Evolutionary conservation across 2,797 vertebrate genomes (phyloP), one percentile per base, ranked within the genome.

Genomic region (Danio choprae): DNA sequence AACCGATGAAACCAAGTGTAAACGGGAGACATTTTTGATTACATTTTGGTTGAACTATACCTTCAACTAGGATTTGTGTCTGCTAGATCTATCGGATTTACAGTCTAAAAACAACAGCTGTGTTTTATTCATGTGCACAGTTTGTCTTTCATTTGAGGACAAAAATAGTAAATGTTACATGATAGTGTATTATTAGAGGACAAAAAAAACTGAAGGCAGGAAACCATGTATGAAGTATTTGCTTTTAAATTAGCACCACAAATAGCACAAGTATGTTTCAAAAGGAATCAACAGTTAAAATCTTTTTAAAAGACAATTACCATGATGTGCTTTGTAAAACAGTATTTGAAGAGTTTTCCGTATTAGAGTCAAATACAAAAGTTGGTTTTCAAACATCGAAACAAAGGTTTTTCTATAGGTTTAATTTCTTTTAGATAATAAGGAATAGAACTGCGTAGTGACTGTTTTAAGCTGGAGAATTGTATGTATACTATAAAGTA

Each of bases 271-370:
- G 50, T 81, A 41, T 41, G 73, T 74, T 79, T 62, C 38, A 50
- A 48, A 85, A 67, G 56, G 44, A 76, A 64, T 79, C 74, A 80
- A 65, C 60, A 55, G 56, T 69, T 73, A 56, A 50, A 13, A 22
- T 43, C 9, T 18, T n/a, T n/a, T n/a, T n/a, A n/a, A n/a, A n/a
- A n/a, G n/a, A n/a, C n/a, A n/a, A 67, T 73, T 74, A 75, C 71
- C 63, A 12, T 83, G 82, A 89, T 86, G 74, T 63, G 83, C 73
- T 85, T 78, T 84, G 77, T 83, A 87, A 82, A 86, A 77, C 10
- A 18, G 20, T 44, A 1, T 81, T 79, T 48, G 67, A 86, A 79
- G 79, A 62, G 46, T 74, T 44, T 68, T 67, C 64, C 71, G 20
- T 63, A 68, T 7, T 44, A 44, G 16, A 44, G 16, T 56, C 29